A percentile compares a stretch with the other conserved stretches of the same genome.
phyloP scores from a whole-genome alignment of 1,140 invertebrate genomes.

The Polyergus mexicanus region DNA sequence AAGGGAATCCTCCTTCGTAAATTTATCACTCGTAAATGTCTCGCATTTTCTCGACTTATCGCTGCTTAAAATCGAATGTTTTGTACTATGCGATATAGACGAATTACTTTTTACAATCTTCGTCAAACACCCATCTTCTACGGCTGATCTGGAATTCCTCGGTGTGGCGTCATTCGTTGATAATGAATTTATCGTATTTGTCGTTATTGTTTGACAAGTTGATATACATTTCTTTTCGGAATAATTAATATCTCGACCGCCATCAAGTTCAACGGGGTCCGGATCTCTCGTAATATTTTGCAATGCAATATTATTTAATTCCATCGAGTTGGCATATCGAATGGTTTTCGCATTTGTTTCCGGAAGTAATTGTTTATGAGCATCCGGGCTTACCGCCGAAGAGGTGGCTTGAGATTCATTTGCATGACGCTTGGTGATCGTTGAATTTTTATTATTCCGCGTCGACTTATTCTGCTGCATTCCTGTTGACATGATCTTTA shows the following conservation, averaged over 20 bases:
- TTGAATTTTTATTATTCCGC: slow-evolving; percentile 35
- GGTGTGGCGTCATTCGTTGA: neutral
- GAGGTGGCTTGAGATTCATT: neutral
- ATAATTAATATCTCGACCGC: neutral
- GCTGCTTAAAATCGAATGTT: neutral
- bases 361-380: neutral
- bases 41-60: slow-evolving; percentile 11
- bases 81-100: neutral
- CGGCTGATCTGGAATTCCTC: neutral
- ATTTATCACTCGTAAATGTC: neutral
- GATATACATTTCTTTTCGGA: neutral
- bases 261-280: neutral
- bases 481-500: slow-evolving; percentile 24
- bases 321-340: neutral
- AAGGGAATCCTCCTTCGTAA: neutral
- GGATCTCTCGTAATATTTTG: neutral
- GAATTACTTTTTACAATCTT: neutral
- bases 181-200: neutral
- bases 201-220: neutral
- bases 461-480: neutral
- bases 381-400: neutral
- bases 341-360: neutral
- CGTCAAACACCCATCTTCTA: neutral
- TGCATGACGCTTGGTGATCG: neutral
- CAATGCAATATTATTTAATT: neutral